phyloP scores from a whole-genome alignment of 2,888 invertebrate species.

The Timema podura region DNA sequence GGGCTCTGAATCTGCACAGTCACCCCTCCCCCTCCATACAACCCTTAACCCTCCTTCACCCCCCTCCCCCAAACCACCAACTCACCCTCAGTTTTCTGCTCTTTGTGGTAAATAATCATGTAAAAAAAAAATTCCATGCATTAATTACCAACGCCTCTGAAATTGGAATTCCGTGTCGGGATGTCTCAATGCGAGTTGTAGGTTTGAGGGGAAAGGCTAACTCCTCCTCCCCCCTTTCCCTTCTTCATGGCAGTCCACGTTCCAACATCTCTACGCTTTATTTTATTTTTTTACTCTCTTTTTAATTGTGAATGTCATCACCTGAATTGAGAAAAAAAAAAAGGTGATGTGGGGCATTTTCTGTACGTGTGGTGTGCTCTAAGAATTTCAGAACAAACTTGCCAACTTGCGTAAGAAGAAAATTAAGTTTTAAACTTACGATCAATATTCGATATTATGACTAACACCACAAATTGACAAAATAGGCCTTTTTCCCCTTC shows the following conservation, averaged over 20 bases:
- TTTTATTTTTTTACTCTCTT: slow-evolving; percentile 18
- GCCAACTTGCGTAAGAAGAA: no score
- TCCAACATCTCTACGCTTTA: background rate
- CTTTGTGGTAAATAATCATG: slow-evolving; percentile 14
- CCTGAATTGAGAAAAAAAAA: slow-evolving; percentile 26
- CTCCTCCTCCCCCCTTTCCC: slow-evolving; percentile 18
- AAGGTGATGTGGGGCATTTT: no score
- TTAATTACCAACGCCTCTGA: slow-evolving; percentile 38
- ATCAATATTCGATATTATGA: no score
- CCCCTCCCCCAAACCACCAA: no score
- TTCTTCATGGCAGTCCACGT: slow-evolving; percentile 11
- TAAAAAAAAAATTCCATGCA: slow-evolving; percentile 34
- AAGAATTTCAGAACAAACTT: no score
- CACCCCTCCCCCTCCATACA: background rate
- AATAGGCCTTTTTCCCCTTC: no score
- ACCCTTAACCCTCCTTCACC: background rate
- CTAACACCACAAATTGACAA: no score
- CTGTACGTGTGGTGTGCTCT: no score
- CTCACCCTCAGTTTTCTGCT: slow-evolving; percentile 13
- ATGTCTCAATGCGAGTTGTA: slow-evolving; percentile 26
- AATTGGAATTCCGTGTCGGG: slow-evolving; percentile 37
- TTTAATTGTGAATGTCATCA: slow-evolving; percentile 30
- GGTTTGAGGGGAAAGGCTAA: slow-evolving; percentile 15
- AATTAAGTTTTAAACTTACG: no score
- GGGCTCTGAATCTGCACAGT: no score